These are phyloP conservation scores for Leptobrachium ailaonicum DNA, from an alignment of 2,113 vertebrate genomes.

Conservation along the genomic window DNA sequence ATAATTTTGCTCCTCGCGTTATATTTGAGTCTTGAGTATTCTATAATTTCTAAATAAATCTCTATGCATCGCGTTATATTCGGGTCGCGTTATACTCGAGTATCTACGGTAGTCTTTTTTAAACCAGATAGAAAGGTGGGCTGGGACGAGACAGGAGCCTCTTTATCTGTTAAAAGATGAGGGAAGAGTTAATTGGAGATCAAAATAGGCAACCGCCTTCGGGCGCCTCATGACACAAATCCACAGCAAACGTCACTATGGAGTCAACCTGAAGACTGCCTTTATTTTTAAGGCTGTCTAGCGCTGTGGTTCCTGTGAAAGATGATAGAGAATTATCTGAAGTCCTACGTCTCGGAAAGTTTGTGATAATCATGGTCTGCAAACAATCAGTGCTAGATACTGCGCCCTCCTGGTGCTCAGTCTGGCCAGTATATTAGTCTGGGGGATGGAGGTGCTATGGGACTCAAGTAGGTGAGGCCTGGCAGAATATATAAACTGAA, in stretches of 20 bases:
- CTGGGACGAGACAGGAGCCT: not conserved
- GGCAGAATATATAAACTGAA: too few relatives aligned
- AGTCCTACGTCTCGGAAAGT: not conserved
- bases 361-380: not conserved
- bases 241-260: not conserved
- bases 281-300: not conserved
- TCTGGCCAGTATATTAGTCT: too few relatives aligned
- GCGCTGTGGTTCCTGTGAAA: not conserved
- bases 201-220: not conserved
- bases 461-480: too few relatives aligned
- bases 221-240: not conserved
- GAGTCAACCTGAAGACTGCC: not conserved
- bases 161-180: not conserved
- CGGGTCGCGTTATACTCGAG: too few relatives aligned
- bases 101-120: not conserved
- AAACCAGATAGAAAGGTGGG: not conserved
- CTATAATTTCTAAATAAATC: too few relatives aligned
- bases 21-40: too few relatives aligned
- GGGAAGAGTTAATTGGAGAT: not conserved
- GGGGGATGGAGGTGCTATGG: too few relatives aligned
- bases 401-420: too few relatives aligned
- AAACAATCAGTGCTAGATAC: not conserved
- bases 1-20: too few relatives aligned
- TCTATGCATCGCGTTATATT: too few relatives aligned
- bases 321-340: not conserved